A percentile compares a stretch with the other conserved stretches of the same genome.
Conservation (phyloP, 2,888 invertebrate species). For the Ormyrus rosae region DNA sequence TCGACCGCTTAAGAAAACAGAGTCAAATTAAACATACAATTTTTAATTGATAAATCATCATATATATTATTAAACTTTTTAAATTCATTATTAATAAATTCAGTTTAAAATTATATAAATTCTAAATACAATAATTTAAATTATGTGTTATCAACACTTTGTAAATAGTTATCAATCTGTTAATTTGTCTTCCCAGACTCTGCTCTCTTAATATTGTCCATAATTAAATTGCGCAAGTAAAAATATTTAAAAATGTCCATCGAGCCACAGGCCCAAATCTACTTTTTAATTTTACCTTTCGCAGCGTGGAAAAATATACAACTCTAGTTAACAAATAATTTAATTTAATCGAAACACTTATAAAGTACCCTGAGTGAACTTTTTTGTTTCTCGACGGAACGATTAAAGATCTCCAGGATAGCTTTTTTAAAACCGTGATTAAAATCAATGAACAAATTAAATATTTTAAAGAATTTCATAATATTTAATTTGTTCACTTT, state of each 20-base stretch:
- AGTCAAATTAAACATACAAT: slow-evolving; percentile 27
- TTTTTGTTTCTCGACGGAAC: slow-evolving; percentile 34
- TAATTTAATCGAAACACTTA: slow-evolving; percentile 46
- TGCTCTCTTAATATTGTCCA: slow-evolving; percentile 49
- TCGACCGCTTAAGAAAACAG: slow-evolving; percentile 44
- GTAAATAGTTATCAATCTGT: slow-evolving; percentile 31
- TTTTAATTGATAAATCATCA: slow-evolving; percentile 12
- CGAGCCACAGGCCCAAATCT: slow-evolving; percentile 28
- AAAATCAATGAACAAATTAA: not conserved
- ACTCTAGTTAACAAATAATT: slow-evolving; percentile 50
- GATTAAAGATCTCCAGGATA: slow-evolving; percentile 34
- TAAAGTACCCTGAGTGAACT: slow-evolving; percentile 45
- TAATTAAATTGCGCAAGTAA: slow-evolving; percentile 31
- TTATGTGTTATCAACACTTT: slow-evolving; percentile 7
- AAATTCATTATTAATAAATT: slow-evolving; percentile 6
- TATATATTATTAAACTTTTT: slow-evolving; percentile 6
- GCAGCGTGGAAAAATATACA: slow-evolving; percentile 50
- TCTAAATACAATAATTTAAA: slow-evolving; percentile 33
- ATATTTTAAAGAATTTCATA: too few relatives aligned
- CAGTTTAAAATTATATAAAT: slow-evolving; percentile 26
- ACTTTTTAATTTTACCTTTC: slow-evolving; percentile 34
- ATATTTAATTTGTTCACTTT: too few relatives aligned
- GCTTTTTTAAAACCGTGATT: not conserved
- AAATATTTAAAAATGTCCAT: slow-evolving; percentile 32
- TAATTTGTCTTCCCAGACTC: slow-evolving; percentile 35